Conservation (phyloP, 2,888 invertebrate genomes). For the Agrochola litura region DNA sequence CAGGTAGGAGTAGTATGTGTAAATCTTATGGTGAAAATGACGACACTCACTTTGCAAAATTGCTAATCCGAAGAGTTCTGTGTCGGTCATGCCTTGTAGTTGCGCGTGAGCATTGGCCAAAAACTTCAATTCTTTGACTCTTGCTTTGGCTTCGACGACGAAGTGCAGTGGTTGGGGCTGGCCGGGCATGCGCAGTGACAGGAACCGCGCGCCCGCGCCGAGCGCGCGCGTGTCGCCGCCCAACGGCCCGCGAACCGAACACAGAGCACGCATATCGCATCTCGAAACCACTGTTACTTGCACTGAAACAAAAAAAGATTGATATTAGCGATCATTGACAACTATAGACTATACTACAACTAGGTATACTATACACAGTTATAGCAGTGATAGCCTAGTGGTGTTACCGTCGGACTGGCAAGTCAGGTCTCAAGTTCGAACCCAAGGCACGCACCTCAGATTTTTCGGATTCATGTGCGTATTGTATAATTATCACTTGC, state of each 20-base stretch:
- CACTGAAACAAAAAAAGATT: slow-evolving; percentile 78
- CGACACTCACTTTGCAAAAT: slow-evolving; percentile 93
- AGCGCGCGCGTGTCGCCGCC: slow-evolving; percentile 93
- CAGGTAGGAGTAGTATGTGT: slow-evolving; percentile 49
- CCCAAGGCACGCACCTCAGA: too few relatives aligned
- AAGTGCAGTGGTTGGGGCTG: slow-evolving; percentile 88
- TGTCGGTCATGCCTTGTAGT: slow-evolving; percentile 95
- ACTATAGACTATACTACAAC: not conserved
- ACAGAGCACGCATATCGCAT: slow-evolving; percentile 94
- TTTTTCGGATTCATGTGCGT: too few relatives aligned
- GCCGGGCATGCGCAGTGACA: slow-evolving; percentile 92
- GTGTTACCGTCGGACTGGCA: too few relatives aligned
- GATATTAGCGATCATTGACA: not conserved
- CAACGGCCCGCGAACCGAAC: slow-evolving; percentile 96
- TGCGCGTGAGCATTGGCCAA: slow-evolving; percentile 95
- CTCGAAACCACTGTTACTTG: slow-evolving; percentile 89
- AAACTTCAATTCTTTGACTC: slow-evolving; percentile 95
- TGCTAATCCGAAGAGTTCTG: slow-evolving; percentile 96
- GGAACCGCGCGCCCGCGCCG: slow-evolving; percentile 92
- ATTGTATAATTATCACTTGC: too few relatives aligned
- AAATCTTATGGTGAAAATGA: slow-evolving; percentile 38
- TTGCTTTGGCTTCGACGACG: slow-evolving; percentile 94
- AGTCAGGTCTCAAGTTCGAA: too few relatives aligned
- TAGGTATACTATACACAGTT: too few relatives aligned
- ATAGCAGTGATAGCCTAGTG: too few relatives aligned